A percentile compares a stretch with the other conserved stretches of the same genome.
phyloP scores from a whole-genome alignment of 2,888 invertebrate species.

The Dromius quadrimaculatus region DNA sequence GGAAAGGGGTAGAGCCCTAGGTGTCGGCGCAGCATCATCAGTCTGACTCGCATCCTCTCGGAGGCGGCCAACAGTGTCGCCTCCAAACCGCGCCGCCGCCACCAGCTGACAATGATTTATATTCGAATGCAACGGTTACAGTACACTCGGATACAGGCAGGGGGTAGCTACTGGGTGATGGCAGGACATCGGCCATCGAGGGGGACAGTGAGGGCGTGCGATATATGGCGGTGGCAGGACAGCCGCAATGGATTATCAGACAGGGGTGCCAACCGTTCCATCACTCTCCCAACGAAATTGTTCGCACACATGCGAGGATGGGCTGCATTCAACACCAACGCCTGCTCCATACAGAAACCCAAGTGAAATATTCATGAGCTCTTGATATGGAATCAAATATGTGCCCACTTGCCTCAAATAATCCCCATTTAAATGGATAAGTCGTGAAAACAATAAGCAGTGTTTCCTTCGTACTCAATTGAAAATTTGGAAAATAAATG shows the following conservation, averaged over 20 bases:
- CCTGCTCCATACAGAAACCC: conserved; percentile 8
- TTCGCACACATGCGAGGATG: conserved; percentile 38
- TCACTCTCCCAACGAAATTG: conserved; percentile 45
- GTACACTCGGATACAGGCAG: conserved; percentile 42
- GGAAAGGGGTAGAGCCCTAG: conserved; percentile 2
- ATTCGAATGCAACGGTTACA: conserved; percentile 51
- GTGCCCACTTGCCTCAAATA: too few relatives aligned
- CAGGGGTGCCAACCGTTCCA: conserved; percentile 52
- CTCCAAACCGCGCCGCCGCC: conserved; percentile 5
- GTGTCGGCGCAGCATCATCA: conserved; percentile 46
- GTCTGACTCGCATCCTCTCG: conserved; percentile 40
- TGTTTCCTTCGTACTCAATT: too few relatives aligned
- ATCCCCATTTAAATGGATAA: too few relatives aligned
- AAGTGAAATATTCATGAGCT: conserved; percentile 29
- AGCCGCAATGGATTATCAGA: conserved; percentile 53
- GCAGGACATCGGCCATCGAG: conserved; percentile 39
- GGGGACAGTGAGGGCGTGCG: conserved; percentile 10
- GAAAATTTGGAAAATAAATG: neutral
- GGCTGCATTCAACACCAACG: neutral
- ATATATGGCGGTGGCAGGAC: conserved; percentile 50
- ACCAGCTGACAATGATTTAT: conserved; percentile 52
- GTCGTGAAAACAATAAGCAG: too few relatives aligned
- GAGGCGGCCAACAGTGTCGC: conserved; percentile 6
- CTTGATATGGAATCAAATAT: conserved; percentile 13
- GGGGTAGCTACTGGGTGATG: conserved; percentile 40